Base-by-base conservation (phyloP, 2,888 invertebrate genomes). In the Eupsilia transversa region DNA sequence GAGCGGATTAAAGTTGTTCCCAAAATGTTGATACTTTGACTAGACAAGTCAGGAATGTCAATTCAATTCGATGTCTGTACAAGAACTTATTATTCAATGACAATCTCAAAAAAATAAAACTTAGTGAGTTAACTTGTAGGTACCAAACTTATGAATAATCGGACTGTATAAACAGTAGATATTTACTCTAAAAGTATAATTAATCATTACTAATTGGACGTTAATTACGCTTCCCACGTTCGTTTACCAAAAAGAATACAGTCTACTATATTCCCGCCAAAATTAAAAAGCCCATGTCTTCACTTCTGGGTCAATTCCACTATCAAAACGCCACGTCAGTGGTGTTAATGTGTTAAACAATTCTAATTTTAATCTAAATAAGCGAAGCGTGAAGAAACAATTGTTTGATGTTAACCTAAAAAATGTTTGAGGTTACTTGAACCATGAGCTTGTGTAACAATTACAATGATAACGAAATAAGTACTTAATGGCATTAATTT, bases 301-400 rank as follows among this genome's bases (percentile, higher is more conserved):
- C 64, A 57, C 72, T 86, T 85, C 65, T 86, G 69, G 85, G 84
- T 84, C 87, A 83, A 80, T 77, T 75, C 78, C 61, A 83, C 82
- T 82, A 87, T 85, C 77, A 83, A 78, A 82, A 77, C 70, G 79
- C 86, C 72, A 82, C 86, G 83, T 86, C 87, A 87, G 78, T 72
- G 67, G 63, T 80, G 87, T 82, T 80, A 84, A 89, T 77, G 85
- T 87, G 89, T 85, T 86, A 86, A 87, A 86, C 86, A 84, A 86
- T 85, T 83, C 87, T 86, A 87, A 89, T 88, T 88, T 83, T 86
- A 87, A 89, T 81, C 86, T 86, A 89, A 87, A 89, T 86, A 84
- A 85, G 70, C 77, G 66, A 75, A 74, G 83, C 87, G 85, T 85
- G 86, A 86, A 87, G 80, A 84, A 86, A 89, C 89, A 88, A 89